Base-by-base conservation (phyloP, 1,140 invertebrate genomes). In the Chironomus tepperi region DNA sequence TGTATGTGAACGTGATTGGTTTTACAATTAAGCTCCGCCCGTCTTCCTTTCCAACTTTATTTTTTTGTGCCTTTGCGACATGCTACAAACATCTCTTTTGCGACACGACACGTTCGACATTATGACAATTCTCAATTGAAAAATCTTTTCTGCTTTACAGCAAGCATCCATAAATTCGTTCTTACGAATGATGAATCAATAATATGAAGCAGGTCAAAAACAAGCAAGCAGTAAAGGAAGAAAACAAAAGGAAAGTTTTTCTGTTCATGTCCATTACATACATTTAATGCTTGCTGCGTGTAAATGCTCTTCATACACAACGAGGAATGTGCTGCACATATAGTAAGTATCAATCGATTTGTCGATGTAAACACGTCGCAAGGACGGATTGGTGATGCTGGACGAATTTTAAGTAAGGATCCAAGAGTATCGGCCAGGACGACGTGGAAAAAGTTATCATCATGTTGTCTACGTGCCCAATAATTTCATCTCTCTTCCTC, bases 1-100 rank as follows among this genome's bases (percentile, higher is more conserved):
- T 70, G 65, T 70, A 70, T 70, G 47, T n/a, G 47, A 70, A 70
- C 65, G 65, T 70, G 65, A 70, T 70, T 70, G 65, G 65, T 70
- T 70, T 70, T 70, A 70, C 65, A 70, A 70, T 57, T 57, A 70
- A 70, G 65, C 65, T 70, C 65, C 65, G 65, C 65, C 65, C n/a
- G 47, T 57, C n/a, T 57, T 15, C n/a, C 47, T 57, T 47, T 57
- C 47, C n/a, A 34, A n/a, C 47, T 12, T 34, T 34, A 2, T 57
- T n/a, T n/a, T n/a, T n/a, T n/a, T n/a, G n/a, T 57, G 47, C n/a
- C 47, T 57, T 57, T 57, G 47, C 3, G 47, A 57, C 47, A 57
- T 57, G 47, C n/a, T 57, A 57, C 47, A 70, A 70, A 21, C 16
- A 70, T 9, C 65, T 18, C 8, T 10, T 9, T 8, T 18, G 65